Percentiles rank a stretch among this genome's conserved stretches.
Evolutionary conservation across 1,140 invertebrate genomes (phyloP).

Genomic region (Polypedilum pembai): DNA sequence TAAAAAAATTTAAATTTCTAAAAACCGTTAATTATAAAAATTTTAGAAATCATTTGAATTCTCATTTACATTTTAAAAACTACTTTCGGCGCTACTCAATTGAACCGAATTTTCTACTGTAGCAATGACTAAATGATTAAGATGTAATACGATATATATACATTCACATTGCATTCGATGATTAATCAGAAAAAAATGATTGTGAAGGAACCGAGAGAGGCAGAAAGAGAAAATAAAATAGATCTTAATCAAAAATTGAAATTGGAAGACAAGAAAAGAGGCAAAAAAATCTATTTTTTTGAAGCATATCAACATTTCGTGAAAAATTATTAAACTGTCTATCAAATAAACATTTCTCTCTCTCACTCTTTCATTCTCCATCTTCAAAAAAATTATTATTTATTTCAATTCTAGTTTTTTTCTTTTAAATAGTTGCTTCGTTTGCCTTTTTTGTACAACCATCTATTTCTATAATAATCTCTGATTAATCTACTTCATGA

Average conservation of each 20-base stretch:
- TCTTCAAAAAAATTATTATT: too few relatives aligned
- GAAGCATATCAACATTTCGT: conserved; percentile 12
- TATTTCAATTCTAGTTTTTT: too few relatives aligned
- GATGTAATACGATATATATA: conserved; percentile 4
- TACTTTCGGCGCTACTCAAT: too few relatives aligned
- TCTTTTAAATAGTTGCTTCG: not conserved
- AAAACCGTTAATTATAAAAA: too few relatives aligned
- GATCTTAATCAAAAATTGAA: conserved; percentile 18
- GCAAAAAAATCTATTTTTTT: not conserved
- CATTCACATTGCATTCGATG: not conserved
- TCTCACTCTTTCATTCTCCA: too few relatives aligned
- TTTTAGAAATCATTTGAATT: too few relatives aligned
- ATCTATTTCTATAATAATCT: not conserved
- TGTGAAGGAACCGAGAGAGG: not conserved
- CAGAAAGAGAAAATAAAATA: not conserved
- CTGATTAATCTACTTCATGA: conserved; percentile 11
- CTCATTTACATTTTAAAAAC: too few relatives aligned
- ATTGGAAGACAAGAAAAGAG: conserved; percentile 11
- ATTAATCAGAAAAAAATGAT: conserved; percentile 4
- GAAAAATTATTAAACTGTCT: conserved; percentile 19
- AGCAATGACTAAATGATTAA: not conserved
- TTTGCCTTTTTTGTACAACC: not conserved
- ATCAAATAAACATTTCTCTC: conserved; percentile 10
- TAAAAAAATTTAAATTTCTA: too few relatives aligned
- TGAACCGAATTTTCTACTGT: too few relatives aligned